phyloP scores from a whole-genome alignment of 2,113 vertebrate genomes.

The Sebastes schlegelii region DNA sequence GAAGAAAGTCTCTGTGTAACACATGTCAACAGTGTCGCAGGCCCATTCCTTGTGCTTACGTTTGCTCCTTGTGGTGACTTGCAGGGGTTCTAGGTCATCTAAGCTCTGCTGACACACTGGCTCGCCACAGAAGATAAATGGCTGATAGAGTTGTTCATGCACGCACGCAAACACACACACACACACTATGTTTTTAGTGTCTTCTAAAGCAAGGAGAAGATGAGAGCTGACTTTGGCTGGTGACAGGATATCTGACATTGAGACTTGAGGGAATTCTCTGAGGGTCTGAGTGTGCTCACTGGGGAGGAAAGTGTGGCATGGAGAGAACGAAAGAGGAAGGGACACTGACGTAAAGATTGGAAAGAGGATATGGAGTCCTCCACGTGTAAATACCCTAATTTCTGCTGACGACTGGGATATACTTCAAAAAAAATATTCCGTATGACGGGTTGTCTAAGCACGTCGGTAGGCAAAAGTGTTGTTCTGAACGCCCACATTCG shows the following conservation, averaged over 20 bases:
- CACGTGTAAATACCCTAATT: neutral
- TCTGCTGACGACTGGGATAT: neutral
- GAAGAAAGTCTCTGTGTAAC: slow-evolving; percentile 24
- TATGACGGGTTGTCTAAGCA: neutral
- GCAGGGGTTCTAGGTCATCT: slow-evolving; percentile 9
- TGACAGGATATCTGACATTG: slow-evolving; percentile 46
- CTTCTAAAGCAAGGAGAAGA: slow-evolving; percentile 1
- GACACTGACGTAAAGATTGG: neutral
- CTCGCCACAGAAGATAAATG: slow-evolving; percentile 24
- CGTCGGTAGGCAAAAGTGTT: neutral
- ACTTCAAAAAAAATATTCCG: neutral
- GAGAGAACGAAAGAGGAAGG: neutral
- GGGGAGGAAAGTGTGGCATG: slow-evolving; percentile 13
- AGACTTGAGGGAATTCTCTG: slow-evolving; percentile 1
- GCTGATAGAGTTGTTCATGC: neutral
- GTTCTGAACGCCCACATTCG: neutral
- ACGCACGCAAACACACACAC: neutral
- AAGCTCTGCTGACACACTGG: slow-evolving; percentile 38
- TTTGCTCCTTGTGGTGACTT: slow-evolving; percentile 38
- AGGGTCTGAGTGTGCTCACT: neutral
- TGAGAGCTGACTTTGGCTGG: slow-evolving; percentile 12
- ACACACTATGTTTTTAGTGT: neutral
- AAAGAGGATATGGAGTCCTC: slow-evolving; percentile 24
- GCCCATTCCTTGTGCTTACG: slow-evolving; percentile 44
- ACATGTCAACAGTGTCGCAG: slow-evolving; percentile 36